phyloP scores from a whole-genome alignment of 37 sponge, comb jelly and placozoan species.

The Tethya wilhelma region DNA sequence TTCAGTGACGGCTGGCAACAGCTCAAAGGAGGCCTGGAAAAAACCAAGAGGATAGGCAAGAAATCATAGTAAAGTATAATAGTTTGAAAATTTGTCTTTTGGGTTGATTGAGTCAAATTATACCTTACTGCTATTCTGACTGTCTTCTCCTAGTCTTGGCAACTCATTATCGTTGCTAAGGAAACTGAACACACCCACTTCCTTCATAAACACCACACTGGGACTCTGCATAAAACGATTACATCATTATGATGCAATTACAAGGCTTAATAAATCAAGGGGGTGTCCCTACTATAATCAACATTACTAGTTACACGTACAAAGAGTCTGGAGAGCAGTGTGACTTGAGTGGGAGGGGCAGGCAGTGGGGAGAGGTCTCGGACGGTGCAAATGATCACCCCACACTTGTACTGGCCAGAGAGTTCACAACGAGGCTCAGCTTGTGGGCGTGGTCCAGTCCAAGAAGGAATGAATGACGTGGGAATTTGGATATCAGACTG shows the following conservation, averaged over 20 bases:
- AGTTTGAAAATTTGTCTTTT: too few species aligned
- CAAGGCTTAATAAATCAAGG: too few species aligned
- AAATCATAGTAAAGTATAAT: too few species aligned
- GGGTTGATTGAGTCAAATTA: too few species aligned
- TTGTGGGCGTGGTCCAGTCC: conserved; percentile 3
- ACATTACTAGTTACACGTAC: conserved; percentile 34
- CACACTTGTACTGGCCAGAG: conserved; percentile 14
- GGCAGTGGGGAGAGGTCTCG: conserved; percentile 2
- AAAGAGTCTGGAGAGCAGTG: conserved; percentile 32
- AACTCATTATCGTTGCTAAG: background rate
- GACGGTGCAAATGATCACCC: conserved; percentile 30
- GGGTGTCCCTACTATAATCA: too few species aligned
- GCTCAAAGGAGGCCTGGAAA: background rate
- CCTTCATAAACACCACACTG: background rate
- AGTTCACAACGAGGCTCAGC: background rate
- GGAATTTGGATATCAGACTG: conserved; percentile 5
- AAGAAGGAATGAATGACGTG: background rate
- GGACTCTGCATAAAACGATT: conserved; percentile 21
- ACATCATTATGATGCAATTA: background rate
- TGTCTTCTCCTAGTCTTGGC: conserved; percentile 1
- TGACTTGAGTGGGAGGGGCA: conserved; percentile 18
- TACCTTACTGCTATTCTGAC: background rate
- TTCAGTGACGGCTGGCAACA: conserved; percentile 32
- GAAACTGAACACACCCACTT: background rate
- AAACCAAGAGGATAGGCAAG: too few species aligned